Conservation (phyloP, 1,140 invertebrate species). For the Agrypnia vestita region DNA sequence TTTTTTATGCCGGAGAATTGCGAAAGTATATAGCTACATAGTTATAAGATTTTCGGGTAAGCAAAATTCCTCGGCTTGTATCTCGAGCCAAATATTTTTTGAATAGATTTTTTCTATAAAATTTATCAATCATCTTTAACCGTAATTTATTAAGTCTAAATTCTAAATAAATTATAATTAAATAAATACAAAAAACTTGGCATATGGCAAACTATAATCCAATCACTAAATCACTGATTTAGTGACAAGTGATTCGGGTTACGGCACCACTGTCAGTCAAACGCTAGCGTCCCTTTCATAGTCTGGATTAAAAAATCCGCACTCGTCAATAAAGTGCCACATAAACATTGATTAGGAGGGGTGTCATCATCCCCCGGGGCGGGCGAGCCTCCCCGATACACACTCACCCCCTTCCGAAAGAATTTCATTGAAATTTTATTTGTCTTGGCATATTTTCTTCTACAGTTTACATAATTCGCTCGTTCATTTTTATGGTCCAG, state of each 20-base stretch:
- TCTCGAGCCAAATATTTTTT: too few species aligned
- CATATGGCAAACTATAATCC: constrained; percentile 56
- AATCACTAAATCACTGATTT: constrained; percentile 49
- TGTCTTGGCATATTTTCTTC: constrained; percentile 59
- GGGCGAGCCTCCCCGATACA: constrained; percentile 25
- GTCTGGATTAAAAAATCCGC: constrained; percentile 57
- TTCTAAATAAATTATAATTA: too few species aligned
- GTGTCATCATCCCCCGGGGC: constrained; percentile 29
- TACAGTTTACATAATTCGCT: constrained; percentile 61
- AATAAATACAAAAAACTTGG: neutral
- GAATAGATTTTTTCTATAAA: too few species aligned
- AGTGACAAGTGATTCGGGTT: constrained; percentile 47
- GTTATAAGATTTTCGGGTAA: too few species aligned
- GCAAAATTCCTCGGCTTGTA: too few species aligned
- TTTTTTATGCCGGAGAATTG: too few species aligned
- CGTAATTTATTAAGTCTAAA: too few species aligned
- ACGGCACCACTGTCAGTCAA: constrained; percentile 53
- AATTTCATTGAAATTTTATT: constrained; percentile 62
- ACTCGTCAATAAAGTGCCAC: constrained; percentile 56
- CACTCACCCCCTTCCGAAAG: constrained; percentile 37
- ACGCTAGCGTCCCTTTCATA: constrained; percentile 33
- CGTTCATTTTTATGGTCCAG: constrained; percentile 56
- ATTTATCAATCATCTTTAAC: too few species aligned
- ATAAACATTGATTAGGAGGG: constrained; percentile 61
- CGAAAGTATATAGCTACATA: too few species aligned